Evolutionary conservation across 2,113 vertebrate species (phyloP).

Genomic region (Etheostoma cragini): DNA sequence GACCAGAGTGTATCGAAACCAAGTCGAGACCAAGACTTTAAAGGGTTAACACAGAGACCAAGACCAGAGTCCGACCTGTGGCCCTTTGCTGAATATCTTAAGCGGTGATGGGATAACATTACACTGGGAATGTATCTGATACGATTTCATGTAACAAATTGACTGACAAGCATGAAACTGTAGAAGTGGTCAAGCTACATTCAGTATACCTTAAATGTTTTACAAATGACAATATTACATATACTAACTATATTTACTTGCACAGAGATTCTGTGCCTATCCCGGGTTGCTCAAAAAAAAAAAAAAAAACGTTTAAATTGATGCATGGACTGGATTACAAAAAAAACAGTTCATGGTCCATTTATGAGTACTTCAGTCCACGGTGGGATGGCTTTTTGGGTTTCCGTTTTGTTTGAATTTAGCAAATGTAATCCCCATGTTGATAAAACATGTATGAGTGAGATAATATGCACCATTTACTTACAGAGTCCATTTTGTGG

Average conservation of each 20-base stretch:
- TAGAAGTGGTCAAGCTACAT: background rate
- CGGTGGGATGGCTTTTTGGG: constrained; percentile 34
- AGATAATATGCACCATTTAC: constrained; percentile 45
- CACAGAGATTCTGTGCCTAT: background rate
- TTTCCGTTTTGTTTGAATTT: constrained; percentile 44
- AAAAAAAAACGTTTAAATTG: constrained; percentile 11
- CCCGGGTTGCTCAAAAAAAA: background rate
- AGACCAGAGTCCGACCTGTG: too few species aligned
- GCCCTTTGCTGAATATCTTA: too few species aligned
- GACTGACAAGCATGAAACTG: background rate
- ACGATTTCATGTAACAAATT: too few species aligned
- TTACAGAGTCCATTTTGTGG: constrained; percentile 15
- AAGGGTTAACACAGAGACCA: too few species aligned
- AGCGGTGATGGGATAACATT: too few species aligned
- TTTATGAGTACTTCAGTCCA: constrained; percentile 31
- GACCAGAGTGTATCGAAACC: too few species aligned
- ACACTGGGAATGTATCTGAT: too few species aligned
- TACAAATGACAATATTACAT: constrained; percentile 5
- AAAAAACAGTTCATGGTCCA: constrained; percentile 46
- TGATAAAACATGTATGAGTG: constrained; percentile 59
- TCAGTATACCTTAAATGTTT: background rate
- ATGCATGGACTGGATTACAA: constrained; percentile 24
- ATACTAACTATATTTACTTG: background rate
- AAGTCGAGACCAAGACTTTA: too few species aligned
- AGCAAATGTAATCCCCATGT: constrained; percentile 23